Evolutionary conservation across 2,888 invertebrate species (phyloP).

Genomic region (Platynereis dumerilii): DNA sequence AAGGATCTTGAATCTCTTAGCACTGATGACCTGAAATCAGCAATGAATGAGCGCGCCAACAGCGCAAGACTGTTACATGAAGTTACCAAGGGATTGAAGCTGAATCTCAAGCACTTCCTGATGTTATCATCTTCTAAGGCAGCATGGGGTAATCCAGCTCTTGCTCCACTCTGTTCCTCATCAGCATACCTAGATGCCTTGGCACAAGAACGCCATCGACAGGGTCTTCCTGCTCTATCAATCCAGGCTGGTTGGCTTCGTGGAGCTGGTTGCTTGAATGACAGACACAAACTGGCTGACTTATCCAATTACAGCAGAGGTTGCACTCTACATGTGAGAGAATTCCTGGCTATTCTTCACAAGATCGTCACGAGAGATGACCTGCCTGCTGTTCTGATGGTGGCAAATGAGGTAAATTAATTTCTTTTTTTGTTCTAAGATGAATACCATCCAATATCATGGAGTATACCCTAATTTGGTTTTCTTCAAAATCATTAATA

Average conservation of each 20-base stretch:
- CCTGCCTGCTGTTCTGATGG: slow-evolving; percentile 15
- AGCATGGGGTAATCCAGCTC: slow-evolving; percentile 15
- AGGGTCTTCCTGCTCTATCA: slow-evolving; percentile 15
- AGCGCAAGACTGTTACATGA: slow-evolving; percentile 8
- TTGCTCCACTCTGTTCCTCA: slow-evolving; percentile 7
- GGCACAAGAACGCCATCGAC: background rate
- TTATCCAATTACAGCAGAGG: slow-evolving; percentile 1
- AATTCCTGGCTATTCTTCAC: slow-evolving; percentile 17
- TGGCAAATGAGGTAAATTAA: slow-evolving; percentile 19
- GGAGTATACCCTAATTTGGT: too few relatives aligned
- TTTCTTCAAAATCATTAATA: too few relatives aligned
- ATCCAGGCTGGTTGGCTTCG: slow-evolving; percentile 12
- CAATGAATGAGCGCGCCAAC: background rate
- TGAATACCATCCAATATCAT: too few relatives aligned
- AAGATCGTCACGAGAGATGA: slow-evolving; percentile 7
- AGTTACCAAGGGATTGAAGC: background rate
- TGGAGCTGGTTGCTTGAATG: slow-evolving; percentile 10
- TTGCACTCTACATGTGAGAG: slow-evolving; percentile 7
- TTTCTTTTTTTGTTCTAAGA: too few relatives aligned
- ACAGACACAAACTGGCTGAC: slow-evolving; percentile 4
- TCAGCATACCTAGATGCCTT: slow-evolving; percentile 6
- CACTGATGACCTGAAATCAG: background rate
- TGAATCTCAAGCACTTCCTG: slow-evolving; percentile 16
- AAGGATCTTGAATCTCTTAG: background rate
- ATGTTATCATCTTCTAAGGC: slow-evolving; percentile 12